Conservation (phyloP, 2,797 vertebrate genomes). For the Diplodus sargus region DNA sequence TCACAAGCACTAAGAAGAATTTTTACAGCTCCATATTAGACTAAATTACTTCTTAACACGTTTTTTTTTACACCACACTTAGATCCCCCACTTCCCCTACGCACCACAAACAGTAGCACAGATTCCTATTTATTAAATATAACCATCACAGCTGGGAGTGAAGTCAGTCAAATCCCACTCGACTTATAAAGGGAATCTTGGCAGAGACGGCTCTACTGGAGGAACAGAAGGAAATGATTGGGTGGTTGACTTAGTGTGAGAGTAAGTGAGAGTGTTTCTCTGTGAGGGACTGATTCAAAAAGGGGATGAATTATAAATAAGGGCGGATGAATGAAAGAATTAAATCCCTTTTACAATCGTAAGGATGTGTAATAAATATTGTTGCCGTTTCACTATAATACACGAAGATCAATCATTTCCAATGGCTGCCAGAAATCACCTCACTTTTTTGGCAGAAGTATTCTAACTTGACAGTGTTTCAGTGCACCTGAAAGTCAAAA, state of each 20-base stretch:
- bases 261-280: constrained; percentile 17
- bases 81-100: constrained; percentile 16
- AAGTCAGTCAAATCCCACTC: constrained; percentile 50
- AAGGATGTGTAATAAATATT: background rate
- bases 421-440: no score
- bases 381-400: no score
- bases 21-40: background rate
- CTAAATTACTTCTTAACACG: constrained; percentile 20
- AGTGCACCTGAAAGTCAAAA: no score
- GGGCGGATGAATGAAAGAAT: background rate
- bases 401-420: background rate
- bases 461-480: no score
- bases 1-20: constrained; percentile 12
- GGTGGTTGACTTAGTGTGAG: constrained; percentile 16
- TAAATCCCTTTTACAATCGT: background rate
- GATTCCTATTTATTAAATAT: constrained; percentile 47
- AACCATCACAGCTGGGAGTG: constrained; percentile 37
- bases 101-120: constrained; percentile 20
- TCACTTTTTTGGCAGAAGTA: no score
- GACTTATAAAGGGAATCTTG: constrained; percentile 46
- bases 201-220: constrained; percentile 20
- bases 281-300: constrained; percentile 22
- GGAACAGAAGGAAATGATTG: constrained; percentile 14
- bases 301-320: background rate
- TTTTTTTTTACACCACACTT: background rate